phyloP scores from a whole-genome alignment of 2,888 invertebrate genomes.

The Syrphus vitripennis region DNA sequence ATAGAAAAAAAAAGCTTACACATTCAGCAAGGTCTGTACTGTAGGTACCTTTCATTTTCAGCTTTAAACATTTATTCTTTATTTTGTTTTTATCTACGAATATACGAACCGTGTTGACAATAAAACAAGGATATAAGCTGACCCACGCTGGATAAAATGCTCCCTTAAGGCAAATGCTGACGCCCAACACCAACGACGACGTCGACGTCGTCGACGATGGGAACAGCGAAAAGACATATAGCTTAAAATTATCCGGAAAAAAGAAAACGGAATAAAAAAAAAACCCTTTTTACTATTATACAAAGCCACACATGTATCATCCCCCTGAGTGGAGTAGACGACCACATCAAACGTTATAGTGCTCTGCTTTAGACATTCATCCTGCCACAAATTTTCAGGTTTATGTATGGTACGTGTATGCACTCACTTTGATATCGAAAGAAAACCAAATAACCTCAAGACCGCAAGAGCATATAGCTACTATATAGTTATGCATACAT shows the following conservation, averaged over 20 bases:
- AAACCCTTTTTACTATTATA: conserved; percentile 35
- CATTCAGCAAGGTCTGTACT: no score
- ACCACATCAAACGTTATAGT: conserved; percentile 54
- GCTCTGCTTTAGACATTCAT: conserved; percentile 30
- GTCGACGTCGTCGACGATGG: not conserved
- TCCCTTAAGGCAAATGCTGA: not conserved
- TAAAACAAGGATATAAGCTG: conserved; percentile 27
- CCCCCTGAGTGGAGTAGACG: not conserved
- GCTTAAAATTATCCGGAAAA: not conserved
- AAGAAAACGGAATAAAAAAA: not conserved
- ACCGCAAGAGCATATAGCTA: conserved; percentile 18
- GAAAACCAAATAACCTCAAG: conserved; percentile 49
- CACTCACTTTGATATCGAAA: not conserved
- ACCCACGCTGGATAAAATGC: not conserved
- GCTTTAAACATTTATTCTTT: not conserved
- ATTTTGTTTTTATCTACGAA: not conserved
- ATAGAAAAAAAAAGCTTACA: conserved; percentile 16
- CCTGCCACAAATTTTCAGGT: not conserved
- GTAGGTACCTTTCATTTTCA: not conserved
- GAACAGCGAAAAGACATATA: not conserved
- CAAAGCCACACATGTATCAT: conserved; percentile 6
- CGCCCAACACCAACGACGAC: not conserved
- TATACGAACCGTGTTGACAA: conserved; percentile 16
- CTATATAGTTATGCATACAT: not conserved
- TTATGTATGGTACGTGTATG: not conserved